A percentile compares a stretch with the other conserved stretches of the same genome.
These are phyloP conservation scores for Podilymbus podiceps DNA, from an alignment of 2,113 vertebrate genomes.

Conservation along the genomic window DNA sequence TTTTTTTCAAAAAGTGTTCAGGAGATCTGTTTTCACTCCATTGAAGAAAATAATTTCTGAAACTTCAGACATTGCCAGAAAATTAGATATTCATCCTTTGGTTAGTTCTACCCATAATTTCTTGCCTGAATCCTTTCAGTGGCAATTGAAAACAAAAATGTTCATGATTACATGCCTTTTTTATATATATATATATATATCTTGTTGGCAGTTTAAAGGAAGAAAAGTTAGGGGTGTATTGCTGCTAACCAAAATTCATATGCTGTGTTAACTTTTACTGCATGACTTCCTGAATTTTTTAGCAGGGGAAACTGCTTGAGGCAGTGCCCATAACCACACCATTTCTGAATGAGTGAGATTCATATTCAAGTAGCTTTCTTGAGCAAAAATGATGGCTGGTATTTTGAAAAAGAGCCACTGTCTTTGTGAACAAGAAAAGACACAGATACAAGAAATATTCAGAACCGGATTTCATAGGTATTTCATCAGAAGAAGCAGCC, in stretches of 20 bases:
- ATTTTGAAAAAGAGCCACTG: not conserved
- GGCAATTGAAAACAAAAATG: conserved; percentile 26
- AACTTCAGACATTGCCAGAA: not conserved
- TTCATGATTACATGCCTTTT: not conserved
- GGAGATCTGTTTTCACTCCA: not conserved
- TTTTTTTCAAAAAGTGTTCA: not conserved
- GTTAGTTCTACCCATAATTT: not conserved
- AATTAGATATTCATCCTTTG: conserved; percentile 7
- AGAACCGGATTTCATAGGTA: not conserved
- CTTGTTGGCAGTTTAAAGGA: conserved; percentile 1
- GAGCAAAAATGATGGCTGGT: not conserved
- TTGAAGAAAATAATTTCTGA: not conserved
- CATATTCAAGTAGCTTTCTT: not conserved
- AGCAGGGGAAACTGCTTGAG: conserved; percentile 42
- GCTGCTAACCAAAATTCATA: conserved; percentile 50
- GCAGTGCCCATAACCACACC: conserved; percentile 37
- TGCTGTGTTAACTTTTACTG: conserved; percentile 43
- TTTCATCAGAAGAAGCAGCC: not conserved
- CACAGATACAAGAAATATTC: not conserved
- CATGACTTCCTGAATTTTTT: conserved; percentile 54
- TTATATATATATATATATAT: no score
- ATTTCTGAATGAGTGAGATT: conserved; percentile 38
- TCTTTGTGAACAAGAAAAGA: not conserved
- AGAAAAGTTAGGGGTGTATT: conserved; percentile 24
- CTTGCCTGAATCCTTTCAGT: not conserved